Evolutionary conservation across 2,888 invertebrate species (phyloP), one percentile per base, ranked within the genome.

Genomic region (Drosophila tanythrix): DNA sequence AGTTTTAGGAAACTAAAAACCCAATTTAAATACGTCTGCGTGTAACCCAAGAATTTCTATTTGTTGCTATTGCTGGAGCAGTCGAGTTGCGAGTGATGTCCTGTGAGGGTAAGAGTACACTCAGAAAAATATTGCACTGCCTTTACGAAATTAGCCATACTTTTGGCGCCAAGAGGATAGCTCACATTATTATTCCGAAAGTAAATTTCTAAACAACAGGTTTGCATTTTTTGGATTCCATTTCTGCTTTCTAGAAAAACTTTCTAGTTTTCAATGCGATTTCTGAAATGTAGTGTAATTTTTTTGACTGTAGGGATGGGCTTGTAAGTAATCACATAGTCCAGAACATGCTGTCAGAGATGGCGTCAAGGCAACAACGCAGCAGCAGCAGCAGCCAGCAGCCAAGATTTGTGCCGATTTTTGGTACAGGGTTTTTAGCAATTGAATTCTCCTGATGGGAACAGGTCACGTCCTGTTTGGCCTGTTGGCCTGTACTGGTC

Each of bases 321-420:
- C 21, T 33, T 57, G 15, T 27, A 33, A 25, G 50, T 51, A 57
- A 67, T 57, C 63, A 59, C 63, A 67, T 73, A 70, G 58, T 68
- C 27, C 36, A 11, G 40, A 52, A 55, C 29, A 43, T 66, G 57
- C 50, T 70, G 55, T 31, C 50, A 21, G 25, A 27, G 51, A 61
- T 70, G 75, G 73, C 71, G 88, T 86, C 84, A 61, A 60, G 78
- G 62, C 73, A 74, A 88, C 86, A 55, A 18, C 13, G 27, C 21
- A 21, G 21, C 21, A 52, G 36, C 31, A 52, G 40, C 55, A 10
- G 13, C 50, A 51, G 61, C 67, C 59, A 60, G 55, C 21, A 63
- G 66, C 58, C 18, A 40, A 62, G 76, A 74, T 81, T 70, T 81
- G 46, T 60, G 51, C 51, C 53, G 29, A 66, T 55, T 70, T 68